phyloP scores from a whole-genome alignment of 2,888 invertebrate genomes.

The Spodoptera picta region DNA sequence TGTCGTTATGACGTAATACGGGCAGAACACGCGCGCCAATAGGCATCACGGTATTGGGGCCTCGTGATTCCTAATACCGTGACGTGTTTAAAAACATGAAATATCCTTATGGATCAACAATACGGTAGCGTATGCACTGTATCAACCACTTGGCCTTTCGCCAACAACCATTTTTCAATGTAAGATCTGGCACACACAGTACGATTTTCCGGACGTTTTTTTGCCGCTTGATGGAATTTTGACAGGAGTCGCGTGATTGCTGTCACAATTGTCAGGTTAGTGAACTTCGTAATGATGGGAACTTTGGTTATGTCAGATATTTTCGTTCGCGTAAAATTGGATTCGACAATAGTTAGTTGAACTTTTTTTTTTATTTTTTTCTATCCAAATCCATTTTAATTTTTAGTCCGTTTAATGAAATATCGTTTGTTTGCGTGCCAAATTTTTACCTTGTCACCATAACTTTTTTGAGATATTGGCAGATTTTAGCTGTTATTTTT shows the following conservation, averaged over 20 bases:
- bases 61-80: conserved; percentile 36
- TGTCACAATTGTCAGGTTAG: conserved; percentile 43
- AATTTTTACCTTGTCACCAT: too few species aligned
- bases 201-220: conserved; percentile 43
- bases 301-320: conserved; percentile 30
- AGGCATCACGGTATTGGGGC: conserved; percentile 1
- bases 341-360: conserved; percentile 14
- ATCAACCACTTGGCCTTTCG: conserved; percentile 54
- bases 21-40: conserved; percentile 10
- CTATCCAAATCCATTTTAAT: too few species aligned
- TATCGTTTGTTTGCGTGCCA: too few species aligned
- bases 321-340: conserved; percentile 36
- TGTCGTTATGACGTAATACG: conserved; percentile 26
- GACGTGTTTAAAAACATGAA: conserved; percentile 54
- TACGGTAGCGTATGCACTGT: conserved; percentile 57
- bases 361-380: too few species aligned
- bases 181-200: conserved; percentile 48
- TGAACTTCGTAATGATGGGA: conserved; percentile 47
- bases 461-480: too few species aligned
- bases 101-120: conserved; percentile 58
- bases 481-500: too few species aligned
- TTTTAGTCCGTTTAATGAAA: too few species aligned
- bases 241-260: conserved; percentile 46
- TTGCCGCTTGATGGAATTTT: conserved; percentile 49
- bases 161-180: conserved; percentile 57